Conservation (phyloP, 2,113 vertebrate species). For the Gymnarchus niloticus region DNA sequence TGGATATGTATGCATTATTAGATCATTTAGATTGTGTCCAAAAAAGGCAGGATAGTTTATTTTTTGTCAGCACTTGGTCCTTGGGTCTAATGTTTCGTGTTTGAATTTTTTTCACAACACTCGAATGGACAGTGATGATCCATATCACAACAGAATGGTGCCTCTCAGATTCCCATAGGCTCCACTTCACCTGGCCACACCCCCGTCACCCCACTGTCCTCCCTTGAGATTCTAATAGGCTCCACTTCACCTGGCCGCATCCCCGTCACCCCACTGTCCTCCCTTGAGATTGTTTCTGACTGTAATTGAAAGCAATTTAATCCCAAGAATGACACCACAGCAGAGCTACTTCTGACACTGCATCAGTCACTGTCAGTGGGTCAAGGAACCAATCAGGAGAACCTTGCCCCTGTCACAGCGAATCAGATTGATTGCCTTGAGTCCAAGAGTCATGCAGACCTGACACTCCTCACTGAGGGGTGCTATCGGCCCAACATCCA, state of each 20-base stretch:
- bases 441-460: neutral
- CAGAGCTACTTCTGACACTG: conserved; percentile 35
- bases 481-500: neutral
- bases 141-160: conserved; percentile 14
- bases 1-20: neutral
- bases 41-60: neutral
- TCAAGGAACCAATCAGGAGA: conserved; percentile 57
- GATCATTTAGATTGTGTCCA: neutral
- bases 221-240: neutral
- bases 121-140: neutral
- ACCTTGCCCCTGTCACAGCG: conserved; percentile 54
- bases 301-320: conserved; percentile 31
- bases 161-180: neutral
- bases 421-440: conserved; percentile 43
- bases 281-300: neutral
- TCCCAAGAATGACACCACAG: conserved; percentile 32
- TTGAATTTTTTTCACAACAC: neutral
- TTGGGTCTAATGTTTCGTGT: neutral
- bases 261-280: neutral
- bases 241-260: conserved; percentile 19
- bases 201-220: neutral
- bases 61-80: neutral
- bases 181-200: conserved; percentile 16
- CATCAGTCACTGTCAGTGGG: conserved; percentile 55
- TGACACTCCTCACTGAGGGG: neutral